These are phyloP conservation scores for Melanotaenia parkinsoni DNA, from an alignment of 2,797 vertebrate genomes.

Conservation along the genomic window DNA sequence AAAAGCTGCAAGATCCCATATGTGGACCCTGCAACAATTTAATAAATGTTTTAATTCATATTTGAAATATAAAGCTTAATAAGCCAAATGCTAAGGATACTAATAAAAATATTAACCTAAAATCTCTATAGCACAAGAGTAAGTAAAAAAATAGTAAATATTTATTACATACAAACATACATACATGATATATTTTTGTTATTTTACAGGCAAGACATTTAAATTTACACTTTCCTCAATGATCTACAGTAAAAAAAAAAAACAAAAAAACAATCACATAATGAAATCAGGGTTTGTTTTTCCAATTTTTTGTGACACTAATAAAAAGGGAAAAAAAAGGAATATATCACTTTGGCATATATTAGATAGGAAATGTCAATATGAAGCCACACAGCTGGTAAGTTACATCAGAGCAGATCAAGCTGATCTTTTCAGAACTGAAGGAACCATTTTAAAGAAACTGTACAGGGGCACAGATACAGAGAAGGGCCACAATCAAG, in stretches of 20 bases:
- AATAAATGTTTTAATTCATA: not conserved
- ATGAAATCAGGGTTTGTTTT: not conserved
- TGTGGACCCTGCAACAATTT: constrained; percentile 86
- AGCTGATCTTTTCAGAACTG: no score
- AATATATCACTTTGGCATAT: not conserved
- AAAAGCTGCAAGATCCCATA: constrained; percentile 95
- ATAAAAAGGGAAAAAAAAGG: not conserved
- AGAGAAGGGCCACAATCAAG: not conserved
- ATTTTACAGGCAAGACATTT: not conserved
- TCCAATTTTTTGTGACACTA: no score
- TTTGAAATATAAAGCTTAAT: constrained; percentile 4
- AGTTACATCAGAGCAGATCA: no score
- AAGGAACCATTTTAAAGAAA: no score
- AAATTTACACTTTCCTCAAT: not conserved
- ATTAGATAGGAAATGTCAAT: no score
- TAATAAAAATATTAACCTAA: not conserved
- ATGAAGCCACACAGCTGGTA: no score
- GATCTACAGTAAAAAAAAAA: not conserved
- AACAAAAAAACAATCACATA: not conserved
- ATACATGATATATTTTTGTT: not conserved
- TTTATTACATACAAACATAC: not conserved
- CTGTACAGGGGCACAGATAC: not conserved
- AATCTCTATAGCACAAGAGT: not conserved
- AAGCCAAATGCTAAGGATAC: not conserved
- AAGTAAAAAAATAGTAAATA: not conserved